Percentiles rank a stretch among this genome's conserved stretches.
Evolutionary conservation across 2,113 vertebrate genomes (phyloP).

Genomic region (Thunnus thynnus): DNA sequence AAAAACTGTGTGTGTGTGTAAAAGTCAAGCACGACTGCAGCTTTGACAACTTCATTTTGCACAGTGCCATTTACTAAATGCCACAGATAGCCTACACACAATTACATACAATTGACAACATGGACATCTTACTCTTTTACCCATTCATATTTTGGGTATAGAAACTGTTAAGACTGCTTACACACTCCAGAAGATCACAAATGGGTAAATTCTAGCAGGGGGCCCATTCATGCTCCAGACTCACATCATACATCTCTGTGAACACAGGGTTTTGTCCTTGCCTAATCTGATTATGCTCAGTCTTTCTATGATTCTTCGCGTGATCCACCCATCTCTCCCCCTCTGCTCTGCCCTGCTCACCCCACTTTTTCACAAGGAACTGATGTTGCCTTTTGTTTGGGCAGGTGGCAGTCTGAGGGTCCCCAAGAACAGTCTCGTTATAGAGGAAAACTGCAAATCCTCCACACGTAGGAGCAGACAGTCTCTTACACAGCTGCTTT

Average conservation of each 20-base stretch:
- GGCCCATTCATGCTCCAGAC: slow-evolving; percentile 25
- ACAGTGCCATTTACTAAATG: slow-evolving; percentile 31
- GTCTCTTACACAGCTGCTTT: not conserved
- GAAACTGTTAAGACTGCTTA: slow-evolving; percentile 14
- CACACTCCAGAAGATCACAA: slow-evolving; percentile 23
- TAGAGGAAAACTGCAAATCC: slow-evolving; percentile 39
- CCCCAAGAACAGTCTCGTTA: slow-evolving; percentile 19
- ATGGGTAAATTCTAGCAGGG: slow-evolving; percentile 22
- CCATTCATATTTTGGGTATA: slow-evolving; percentile 21
- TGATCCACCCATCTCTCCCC: slow-evolving; percentile 39
- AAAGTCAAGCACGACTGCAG: slow-evolving; percentile 25
- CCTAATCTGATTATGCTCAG: slow-evolving; percentile 70
- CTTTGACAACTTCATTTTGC: slow-evolving; percentile 39
- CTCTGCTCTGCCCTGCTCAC: slow-evolving; percentile 20
- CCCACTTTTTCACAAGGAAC: slow-evolving; percentile 50
- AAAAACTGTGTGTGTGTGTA: not conserved
- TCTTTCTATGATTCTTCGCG: slow-evolving; percentile 49
- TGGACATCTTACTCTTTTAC: not conserved
- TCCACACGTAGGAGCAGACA: not conserved
- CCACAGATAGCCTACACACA: slow-evolving; percentile 11
- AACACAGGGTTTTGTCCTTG: slow-evolving; percentile 44
- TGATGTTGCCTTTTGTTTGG: slow-evolving; percentile 60
- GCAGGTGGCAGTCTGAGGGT: slow-evolving; percentile 65
- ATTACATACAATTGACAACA: slow-evolving; percentile 2
- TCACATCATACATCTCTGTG: slow-evolving; percentile 33